Evolutionary conservation across 2,113 vertebrate species (phyloP).

Genomic region (Eurystomus gularis): DNA sequence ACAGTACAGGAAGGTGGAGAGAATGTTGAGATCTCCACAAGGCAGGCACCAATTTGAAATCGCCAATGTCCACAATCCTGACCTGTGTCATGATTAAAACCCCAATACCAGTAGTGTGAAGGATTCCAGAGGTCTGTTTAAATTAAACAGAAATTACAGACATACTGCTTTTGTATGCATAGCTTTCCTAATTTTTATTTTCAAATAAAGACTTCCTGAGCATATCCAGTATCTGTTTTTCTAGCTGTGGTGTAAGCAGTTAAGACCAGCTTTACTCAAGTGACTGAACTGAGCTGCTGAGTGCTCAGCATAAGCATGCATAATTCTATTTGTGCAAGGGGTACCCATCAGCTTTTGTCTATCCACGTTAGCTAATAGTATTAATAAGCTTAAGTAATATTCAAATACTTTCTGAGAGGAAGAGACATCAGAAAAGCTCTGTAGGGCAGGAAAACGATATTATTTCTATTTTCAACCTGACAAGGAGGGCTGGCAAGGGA

Average conservation of each 20-base stretch:
- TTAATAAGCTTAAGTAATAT: neutral
- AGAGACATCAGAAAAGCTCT: neutral
- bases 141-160: neutral
- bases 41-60: neutral
- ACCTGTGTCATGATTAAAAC: neutral
- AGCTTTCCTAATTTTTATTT: neutral
- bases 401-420: neutral
- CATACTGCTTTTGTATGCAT: neutral
- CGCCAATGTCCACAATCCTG: neutral
- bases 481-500: neutral
- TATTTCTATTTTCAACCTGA: neutral
- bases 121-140: neutral
- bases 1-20: neutral
- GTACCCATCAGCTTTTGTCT: neutral
- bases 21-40: rapidly evolving
- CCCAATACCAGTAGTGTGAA: neutral
- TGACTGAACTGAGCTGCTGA: neutral
- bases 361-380: neutral
- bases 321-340: neutral
- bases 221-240: neutral
- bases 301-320: neutral
- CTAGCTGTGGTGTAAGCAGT: neutral
- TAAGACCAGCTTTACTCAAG: neutral
- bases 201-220: neutral
- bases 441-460: neutral